These are phyloP conservation scores for Pungitius pungitius DNA, from an alignment of 2,113 vertebrate genomes.

Conservation along the genomic window DNA sequence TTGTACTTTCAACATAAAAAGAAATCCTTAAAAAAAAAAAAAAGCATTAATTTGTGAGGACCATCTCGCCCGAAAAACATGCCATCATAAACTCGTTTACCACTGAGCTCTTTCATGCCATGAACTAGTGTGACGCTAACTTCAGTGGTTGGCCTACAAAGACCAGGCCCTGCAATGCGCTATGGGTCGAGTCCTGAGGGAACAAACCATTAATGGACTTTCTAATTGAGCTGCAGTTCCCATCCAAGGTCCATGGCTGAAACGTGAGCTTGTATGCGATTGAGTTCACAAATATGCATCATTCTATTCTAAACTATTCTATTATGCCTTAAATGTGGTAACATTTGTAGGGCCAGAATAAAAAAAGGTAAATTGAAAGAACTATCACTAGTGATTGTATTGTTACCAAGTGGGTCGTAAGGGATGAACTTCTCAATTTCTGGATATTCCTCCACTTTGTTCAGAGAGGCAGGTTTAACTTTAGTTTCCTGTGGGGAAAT, in stretches of 20 bases:
- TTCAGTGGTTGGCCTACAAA: background rate
- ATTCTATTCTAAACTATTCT: too few species aligned
- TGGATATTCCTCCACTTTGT: slow-evolving; percentile 64
- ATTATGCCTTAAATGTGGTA: background rate
- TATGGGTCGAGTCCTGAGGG: background rate
- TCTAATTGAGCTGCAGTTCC: background rate
- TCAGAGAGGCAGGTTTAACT: slow-evolving; percentile 24
- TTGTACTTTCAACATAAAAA: background rate
- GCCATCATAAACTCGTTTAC: background rate
- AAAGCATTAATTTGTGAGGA: background rate
- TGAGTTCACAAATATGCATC: background rate
- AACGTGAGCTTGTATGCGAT: background rate
- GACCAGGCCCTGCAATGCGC: background rate
- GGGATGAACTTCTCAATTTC: slow-evolving; percentile 68
- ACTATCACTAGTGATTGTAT: background rate
- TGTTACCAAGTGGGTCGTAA: slow-evolving; percentile 72
- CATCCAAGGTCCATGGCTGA: too few species aligned
- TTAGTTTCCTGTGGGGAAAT: slow-evolving; percentile 53
- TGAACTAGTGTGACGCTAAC: background rate
- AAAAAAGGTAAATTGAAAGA: background rate
- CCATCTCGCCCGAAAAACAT: background rate
- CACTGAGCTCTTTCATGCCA: background rate
- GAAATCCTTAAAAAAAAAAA: too few species aligned
- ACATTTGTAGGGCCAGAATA: background rate
- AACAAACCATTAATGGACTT: background rate